Base-by-base conservation (phyloP, 2,797 vertebrate species). In the Arremon aurantiirostris region DNA sequence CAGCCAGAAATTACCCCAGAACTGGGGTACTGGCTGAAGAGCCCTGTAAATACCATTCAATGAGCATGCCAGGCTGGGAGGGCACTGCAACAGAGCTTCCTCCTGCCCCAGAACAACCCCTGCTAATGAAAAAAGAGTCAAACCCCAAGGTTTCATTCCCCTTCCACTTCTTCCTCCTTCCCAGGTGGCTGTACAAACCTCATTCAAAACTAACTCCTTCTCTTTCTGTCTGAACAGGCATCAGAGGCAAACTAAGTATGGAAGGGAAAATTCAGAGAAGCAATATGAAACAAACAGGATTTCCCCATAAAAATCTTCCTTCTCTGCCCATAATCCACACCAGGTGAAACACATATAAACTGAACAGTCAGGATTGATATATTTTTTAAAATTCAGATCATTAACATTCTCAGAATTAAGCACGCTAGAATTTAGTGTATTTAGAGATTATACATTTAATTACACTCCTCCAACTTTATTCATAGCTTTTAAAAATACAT, bases 331-430 rank as follows among this genome's bases (percentile, higher is more conserved):
- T 90, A 94, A 95, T 92, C 89, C 96, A 92, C 68, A 95, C 11
- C 37, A 96, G 94, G 86, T 89, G 89, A 95, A 97, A 92, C 47
- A 52, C 88, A 97, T 97, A 97, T 96, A 97, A 97, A 97, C 83
- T 86, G 84, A 96, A 89, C 60, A 95, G 91, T 90, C 75, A 91
- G 60, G 52, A 93, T 34, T 82, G 27, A 64, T 68, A 69, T 89
- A 85, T 95, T 96, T 87, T 86, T 88, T 61, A 91, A 97, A 96
- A 96, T 89, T 95, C 79, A 86, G 60, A 92, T 96, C 56, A 89
- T 95, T 97, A 96, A 91, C 59, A 82, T 97, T 97, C 95, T 95
- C 85, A 90, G 85, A 95, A 96, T 73, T 60, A 97, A 95, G 96
- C 92, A 96, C 82, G 93, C 84, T 94, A 90, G 81, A 87, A 79